Evolutionary conservation across 2,113 vertebrate genomes (phyloP).

Genomic region (Nothoprocta perdicaria): DNA sequence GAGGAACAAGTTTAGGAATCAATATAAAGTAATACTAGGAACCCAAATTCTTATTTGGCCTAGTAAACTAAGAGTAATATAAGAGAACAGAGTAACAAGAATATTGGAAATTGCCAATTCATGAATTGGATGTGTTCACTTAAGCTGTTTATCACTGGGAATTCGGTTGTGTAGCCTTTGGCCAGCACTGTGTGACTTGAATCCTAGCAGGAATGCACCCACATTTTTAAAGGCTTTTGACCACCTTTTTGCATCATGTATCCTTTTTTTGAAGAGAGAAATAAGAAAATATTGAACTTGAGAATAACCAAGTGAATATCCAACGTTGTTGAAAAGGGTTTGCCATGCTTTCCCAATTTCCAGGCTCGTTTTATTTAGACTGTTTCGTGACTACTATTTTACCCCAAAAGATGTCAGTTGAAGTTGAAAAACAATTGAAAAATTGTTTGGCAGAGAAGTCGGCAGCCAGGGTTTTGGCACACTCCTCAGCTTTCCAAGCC

Average conservation of each 20-base stretch:
- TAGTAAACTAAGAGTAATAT: not conserved
- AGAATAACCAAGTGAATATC: not conserved
- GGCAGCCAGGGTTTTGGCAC: constrained; percentile 22
- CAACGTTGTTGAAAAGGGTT: not conserved
- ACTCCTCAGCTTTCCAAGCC: constrained; percentile 17
- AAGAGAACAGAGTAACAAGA: not conserved
- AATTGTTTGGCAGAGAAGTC: constrained; percentile 37
- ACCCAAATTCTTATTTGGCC: not conserved
- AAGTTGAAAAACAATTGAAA: constrained; percentile 48
- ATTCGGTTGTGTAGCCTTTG: not conserved
- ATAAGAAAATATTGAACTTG: not conserved
- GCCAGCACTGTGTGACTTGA: not conserved
- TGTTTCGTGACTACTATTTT: not conserved
- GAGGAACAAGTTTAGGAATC: not conserved
- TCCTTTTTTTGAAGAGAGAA: not conserved
- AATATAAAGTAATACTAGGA: not conserved
- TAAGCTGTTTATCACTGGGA: not conserved
- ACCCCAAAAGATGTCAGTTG: not conserved
- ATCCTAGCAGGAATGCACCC: not conserved
- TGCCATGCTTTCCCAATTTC: constrained; percentile 23
- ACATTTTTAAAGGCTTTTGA: not conserved
- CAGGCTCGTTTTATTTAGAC: not conserved
- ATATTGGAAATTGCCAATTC: not conserved
- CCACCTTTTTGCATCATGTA: not conserved
- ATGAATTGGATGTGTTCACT: not conserved